A percentile compares a stretch with the other conserved stretches of the same genome.
phyloP scores from a whole-genome alignment of 2,113 vertebrate genomes.

The Lanius ludovicianus region DNA sequence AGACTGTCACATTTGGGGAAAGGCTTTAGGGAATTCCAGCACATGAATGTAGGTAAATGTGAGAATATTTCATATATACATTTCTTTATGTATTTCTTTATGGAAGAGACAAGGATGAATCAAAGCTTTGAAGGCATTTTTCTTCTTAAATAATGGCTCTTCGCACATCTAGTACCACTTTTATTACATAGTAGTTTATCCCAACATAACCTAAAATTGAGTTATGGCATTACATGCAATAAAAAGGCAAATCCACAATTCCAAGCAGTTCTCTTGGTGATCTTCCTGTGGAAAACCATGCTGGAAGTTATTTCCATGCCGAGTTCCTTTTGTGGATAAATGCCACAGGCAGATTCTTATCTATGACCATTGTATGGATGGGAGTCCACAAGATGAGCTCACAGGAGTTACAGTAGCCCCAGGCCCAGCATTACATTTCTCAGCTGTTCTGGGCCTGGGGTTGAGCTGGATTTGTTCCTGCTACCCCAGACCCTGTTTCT shows the following conservation, averaged over 20 bases:
- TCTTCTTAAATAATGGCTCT: not conserved
- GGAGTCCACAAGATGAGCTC: not conserved
- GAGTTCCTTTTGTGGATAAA: not conserved
- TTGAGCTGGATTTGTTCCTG: not conserved
- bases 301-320: not conserved
- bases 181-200: not conserved
- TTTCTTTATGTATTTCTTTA: not conserved
- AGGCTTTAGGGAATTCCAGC: not conserved
- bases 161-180: not conserved
- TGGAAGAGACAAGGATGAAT: not conserved
- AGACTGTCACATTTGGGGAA: not conserved
- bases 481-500: not conserved
- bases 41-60: accelerated
- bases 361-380: not conserved
- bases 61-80: not conserved
- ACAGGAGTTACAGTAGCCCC: not conserved
- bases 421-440: not conserved
- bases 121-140: not conserved
- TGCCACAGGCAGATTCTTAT: not conserved
- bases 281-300: not conserved
- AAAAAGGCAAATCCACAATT: not conserved
- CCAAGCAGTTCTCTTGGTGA: not conserved
- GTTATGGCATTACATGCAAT: not conserved
- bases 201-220: not conserved
- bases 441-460: not conserved